Conservation (phyloP, 2,888 invertebrate species). For the Odontocolon sp. region DNA sequence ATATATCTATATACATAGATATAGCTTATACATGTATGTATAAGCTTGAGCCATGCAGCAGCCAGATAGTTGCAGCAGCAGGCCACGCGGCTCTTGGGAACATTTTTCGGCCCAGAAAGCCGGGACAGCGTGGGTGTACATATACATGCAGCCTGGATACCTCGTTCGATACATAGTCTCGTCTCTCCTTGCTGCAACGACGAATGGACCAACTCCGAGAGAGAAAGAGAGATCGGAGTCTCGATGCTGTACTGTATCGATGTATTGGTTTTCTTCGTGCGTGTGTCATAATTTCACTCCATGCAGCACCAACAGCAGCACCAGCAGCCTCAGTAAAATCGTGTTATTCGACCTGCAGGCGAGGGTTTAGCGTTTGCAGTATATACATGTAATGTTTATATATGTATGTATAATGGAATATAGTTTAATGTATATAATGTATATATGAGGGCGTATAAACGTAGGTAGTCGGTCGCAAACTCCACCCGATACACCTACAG, state of each 20-base stretch:
- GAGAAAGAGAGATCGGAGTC: not conserved
- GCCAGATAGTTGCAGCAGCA: conserved; percentile 9
- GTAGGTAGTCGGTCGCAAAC: conserved; percentile 26
- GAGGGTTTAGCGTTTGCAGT: conserved; percentile 7
- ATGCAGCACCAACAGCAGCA: not conserved
- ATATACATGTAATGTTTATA: conserved; percentile 2
- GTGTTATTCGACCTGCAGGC: conserved; percentile 33
- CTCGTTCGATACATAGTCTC: conserved; percentile 60
- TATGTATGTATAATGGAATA: not conserved
- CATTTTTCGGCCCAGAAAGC: conserved; percentile 78
- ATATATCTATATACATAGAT: not conserved
- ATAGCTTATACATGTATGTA: conserved; percentile 4
- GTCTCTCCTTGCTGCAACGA: conserved; percentile 34
- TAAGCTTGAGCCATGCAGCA: conserved; percentile 16
- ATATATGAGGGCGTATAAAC: conserved; percentile 23
- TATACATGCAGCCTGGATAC: conserved; percentile 75
- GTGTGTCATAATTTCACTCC: conserved; percentile 44
- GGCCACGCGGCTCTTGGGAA: conserved; percentile 39
- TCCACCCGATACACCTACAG: conserved; percentile 35
- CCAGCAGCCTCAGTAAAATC: conserved; percentile 31
- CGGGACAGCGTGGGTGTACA: conserved; percentile 73
- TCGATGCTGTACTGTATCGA: conserved; percentile 35
- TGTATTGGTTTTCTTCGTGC: conserved; percentile 11
- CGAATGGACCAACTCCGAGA: not conserved
- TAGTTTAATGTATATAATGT: too few relatives aligned